Evolutionary conservation across 2,797 vertebrate genomes (phyloP).

Genomic region (Sebastes diaconus): DNA sequence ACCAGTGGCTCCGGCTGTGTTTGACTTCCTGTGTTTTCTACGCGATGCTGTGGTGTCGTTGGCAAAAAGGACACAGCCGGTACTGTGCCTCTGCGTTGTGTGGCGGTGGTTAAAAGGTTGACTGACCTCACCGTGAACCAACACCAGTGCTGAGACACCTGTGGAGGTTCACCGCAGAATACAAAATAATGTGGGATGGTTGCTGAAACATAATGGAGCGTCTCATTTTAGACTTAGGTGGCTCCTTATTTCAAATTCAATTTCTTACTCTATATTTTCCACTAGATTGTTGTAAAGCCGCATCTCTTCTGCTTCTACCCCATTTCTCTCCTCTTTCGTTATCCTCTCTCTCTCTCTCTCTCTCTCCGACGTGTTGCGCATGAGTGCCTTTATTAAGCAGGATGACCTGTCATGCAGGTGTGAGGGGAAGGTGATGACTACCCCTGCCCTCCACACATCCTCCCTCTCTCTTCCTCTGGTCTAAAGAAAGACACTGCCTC

Average conservation of each 20-base stretch:
- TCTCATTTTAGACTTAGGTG: conserved; percentile 9
- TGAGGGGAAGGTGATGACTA: conserved; percentile 50
- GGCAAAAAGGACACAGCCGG: conserved; percentile 41
- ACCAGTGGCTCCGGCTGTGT: conserved; percentile 61
- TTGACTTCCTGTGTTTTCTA: conserved; percentile 60
- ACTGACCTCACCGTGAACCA: conserved; percentile 53
- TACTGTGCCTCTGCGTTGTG: conserved; percentile 36
- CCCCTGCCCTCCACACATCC: conserved; percentile 21
- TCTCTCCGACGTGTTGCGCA: conserved; percentile 48
- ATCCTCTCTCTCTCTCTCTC: background rate
- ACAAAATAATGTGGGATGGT: conserved; percentile 12
- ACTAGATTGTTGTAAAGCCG: background rate
- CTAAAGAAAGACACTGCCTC: conserved; percentile 50
- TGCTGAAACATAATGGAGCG: conserved; percentile 29
- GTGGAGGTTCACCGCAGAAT: conserved; percentile 22
- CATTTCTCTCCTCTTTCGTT: conserved; percentile 8
- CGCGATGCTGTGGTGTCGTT: conserved; percentile 42
- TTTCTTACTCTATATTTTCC: background rate
- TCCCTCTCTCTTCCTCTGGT: conserved; percentile 22
- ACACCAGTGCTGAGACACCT: conserved; percentile 32
- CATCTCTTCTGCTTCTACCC: background rate
- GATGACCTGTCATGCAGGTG: conserved; percentile 71
- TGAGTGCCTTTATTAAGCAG: conserved; percentile 68
- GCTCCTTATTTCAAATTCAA: conserved; percentile 1
- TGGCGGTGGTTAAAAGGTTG: conserved; percentile 36